Evolutionary conservation across 2,113 vertebrate species (phyloP).

Genomic region (Guaruba guarouba): DNA sequence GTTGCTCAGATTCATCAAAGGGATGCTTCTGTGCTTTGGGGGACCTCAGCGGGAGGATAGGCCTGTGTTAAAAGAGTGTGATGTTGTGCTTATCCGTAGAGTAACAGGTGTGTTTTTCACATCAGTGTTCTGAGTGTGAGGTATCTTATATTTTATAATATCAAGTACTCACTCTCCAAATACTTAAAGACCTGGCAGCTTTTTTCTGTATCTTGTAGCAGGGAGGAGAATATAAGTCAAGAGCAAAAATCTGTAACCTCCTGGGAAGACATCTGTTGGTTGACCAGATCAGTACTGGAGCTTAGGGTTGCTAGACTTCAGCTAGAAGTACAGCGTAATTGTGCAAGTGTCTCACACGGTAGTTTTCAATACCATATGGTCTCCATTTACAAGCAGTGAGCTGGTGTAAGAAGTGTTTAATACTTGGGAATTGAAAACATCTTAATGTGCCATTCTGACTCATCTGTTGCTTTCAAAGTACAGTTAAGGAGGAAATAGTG

Average conservation of each 20-base stretch:
- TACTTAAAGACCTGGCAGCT: not conserved
- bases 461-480: not conserved
- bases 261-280: not conserved
- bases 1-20: not conserved
- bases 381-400: not conserved
- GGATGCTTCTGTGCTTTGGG: not conserved
- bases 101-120: not conserved
- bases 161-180: not conserved
- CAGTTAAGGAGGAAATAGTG: not conserved
- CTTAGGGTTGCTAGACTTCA: not conserved
- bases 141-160: not conserved
- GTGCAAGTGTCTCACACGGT: not conserved
- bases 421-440: not conserved
- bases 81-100: not conserved
- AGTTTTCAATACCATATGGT: not conserved
- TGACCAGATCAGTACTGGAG: not conserved
- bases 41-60: not conserved
- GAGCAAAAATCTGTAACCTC: not conserved
- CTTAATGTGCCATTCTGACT: not conserved
- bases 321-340: not conserved
- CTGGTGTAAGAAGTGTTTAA: not conserved
- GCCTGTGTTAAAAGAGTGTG: not conserved
- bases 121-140: not conserved
- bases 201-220: not conserved
- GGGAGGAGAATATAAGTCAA: not conserved